Conservation (phyloP, 2,888 invertebrate genomes). For the Bombyx huttoni region DNA sequence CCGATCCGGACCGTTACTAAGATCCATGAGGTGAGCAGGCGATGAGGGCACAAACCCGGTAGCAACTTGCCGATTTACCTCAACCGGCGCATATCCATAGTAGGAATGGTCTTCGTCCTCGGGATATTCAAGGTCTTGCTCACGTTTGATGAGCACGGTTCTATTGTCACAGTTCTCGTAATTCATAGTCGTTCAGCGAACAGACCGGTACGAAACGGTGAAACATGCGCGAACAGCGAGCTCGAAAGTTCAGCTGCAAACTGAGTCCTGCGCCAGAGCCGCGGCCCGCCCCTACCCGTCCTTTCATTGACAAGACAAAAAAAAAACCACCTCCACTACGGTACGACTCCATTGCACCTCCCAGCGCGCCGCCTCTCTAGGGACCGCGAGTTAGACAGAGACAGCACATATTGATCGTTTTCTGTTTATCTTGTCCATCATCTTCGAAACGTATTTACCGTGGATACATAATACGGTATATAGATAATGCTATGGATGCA, state of each 20-base stretch:
- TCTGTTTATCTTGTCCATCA: slow-evolving; percentile 65
- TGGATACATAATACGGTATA: slow-evolving; percentile 19
- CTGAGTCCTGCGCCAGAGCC: slow-evolving; percentile 35
- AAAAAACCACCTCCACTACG: slow-evolving; percentile 55
- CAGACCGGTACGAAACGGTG: slow-evolving; percentile 14
- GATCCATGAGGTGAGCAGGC: slow-evolving; percentile 57
- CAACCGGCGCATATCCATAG: slow-evolving; percentile 47
- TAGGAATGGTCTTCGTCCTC: slow-evolving; percentile 51
- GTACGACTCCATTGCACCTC: slow-evolving; percentile 31
- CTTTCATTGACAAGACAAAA: slow-evolving; percentile 69
- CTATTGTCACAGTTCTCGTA: slow-evolving; percentile 47
- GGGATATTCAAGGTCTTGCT: slow-evolving; percentile 42
- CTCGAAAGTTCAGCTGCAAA: slow-evolving; percentile 40
- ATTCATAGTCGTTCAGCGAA: slow-evolving; percentile 39
- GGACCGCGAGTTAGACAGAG: slow-evolving; percentile 30
- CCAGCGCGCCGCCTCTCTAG: slow-evolving; percentile 48
- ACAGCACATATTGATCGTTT: slow-evolving; percentile 38
- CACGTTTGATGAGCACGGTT: slow-evolving; percentile 53
- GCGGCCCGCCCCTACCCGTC: slow-evolving; percentile 56
- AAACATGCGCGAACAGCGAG: slow-evolving; percentile 33
- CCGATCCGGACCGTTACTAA: slow-evolving; percentile 54
- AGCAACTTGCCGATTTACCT: slow-evolving; percentile 37
- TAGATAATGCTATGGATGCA: slow-evolving; percentile 24
- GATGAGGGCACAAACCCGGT: slow-evolving; percentile 45
- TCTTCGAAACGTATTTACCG: slow-evolving; percentile 47